These are phyloP conservation scores for Solenopsis invicta DNA, from an alignment of 1,140 invertebrate species.

Conservation along the genomic window DNA sequence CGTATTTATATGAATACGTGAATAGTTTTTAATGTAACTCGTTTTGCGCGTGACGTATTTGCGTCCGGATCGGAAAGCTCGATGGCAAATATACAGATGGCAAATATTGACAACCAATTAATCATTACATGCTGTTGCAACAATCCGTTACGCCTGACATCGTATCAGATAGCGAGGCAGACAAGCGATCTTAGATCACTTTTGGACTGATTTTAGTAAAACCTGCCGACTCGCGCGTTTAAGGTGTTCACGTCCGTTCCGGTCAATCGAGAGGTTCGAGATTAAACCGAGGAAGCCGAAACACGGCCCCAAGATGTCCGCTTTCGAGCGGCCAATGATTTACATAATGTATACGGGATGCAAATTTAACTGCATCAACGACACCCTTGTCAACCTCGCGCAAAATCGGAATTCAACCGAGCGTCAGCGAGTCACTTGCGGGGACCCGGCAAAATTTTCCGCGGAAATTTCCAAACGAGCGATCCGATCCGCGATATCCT, in stretches of 20 bases:
- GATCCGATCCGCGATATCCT: constrained; percentile 3
- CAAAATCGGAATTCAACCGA: constrained; percentile 41
- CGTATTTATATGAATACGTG: constrained; percentile 43
- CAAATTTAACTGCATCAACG: constrained; percentile 74
- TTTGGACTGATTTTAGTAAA: not conserved
- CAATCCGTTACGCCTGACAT: not conserved
- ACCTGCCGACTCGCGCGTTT: not conserved
- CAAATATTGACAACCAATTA: constrained; percentile 40
- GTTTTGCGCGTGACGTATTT: not conserved
- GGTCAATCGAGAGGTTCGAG: not conserved
- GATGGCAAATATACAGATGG: not conserved
- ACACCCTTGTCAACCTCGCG: not conserved
- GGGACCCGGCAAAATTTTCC: constrained; percentile 59
- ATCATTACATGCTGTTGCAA: not conserved
- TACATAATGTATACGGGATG: constrained; percentile 78
- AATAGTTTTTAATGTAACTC: constrained; percentile 41
- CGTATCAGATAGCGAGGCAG: too few relatives aligned
- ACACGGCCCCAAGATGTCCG: constrained; percentile 31
- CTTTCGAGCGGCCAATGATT: constrained; percentile 53
- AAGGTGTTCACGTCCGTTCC: not conserved
- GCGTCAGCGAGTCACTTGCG: not conserved
- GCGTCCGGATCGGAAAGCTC: not conserved
- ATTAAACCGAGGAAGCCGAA: constrained; percentile 31
- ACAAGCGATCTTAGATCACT: not conserved
- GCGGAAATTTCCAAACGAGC: constrained; percentile 63